A percentile compares a stretch with the other conserved stretches of the same genome.
These are phyloP conservation scores for Catalaphyllia jardinei DNA, from an alignment of 64 coral and sea anemone species.

Conservation along the genomic window DNA sequence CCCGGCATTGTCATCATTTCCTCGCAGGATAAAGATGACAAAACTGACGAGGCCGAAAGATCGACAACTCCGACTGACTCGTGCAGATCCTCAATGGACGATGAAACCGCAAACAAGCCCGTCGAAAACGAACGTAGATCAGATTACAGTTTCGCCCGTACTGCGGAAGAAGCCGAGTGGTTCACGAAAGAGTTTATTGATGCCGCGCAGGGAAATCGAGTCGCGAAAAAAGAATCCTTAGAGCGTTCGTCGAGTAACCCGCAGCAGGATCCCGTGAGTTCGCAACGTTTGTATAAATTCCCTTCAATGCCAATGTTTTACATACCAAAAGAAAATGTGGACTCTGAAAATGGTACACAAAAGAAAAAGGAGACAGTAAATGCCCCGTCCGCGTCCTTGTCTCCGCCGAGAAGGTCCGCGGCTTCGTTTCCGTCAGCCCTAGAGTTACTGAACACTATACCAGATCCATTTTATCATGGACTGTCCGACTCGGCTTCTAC, in stretches of 20 bases:
- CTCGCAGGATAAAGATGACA: background rate
- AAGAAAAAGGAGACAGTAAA: background rate
- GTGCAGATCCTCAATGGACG: background rate
- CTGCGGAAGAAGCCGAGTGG: slow-evolving; percentile 34
- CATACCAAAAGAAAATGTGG: background rate
- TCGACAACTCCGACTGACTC: background rate
- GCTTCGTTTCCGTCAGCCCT: background rate
- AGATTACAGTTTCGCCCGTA: background rate
- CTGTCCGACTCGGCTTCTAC: background rate
- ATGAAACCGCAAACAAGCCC: background rate
- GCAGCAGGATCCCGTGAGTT: background rate
- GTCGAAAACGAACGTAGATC: background rate
- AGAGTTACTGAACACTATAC: background rate
- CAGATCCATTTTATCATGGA: background rate
- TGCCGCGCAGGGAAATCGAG: background rate
- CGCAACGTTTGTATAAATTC: slow-evolving; percentile 32
- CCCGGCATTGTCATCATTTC: background rate
- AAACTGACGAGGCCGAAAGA: background rate
- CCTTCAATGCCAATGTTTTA: slow-evolving; percentile 46
- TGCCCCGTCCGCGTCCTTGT: background rate
- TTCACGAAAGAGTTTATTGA: background rate
- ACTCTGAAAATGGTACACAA: background rate
- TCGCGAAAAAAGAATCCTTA: background rate
- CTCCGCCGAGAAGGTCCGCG: background rate
- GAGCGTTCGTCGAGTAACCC: slow-evolving; percentile 13